phyloP scores from a whole-genome alignment of 2,113 vertebrate species.

The Crotalus viridis region DNA sequence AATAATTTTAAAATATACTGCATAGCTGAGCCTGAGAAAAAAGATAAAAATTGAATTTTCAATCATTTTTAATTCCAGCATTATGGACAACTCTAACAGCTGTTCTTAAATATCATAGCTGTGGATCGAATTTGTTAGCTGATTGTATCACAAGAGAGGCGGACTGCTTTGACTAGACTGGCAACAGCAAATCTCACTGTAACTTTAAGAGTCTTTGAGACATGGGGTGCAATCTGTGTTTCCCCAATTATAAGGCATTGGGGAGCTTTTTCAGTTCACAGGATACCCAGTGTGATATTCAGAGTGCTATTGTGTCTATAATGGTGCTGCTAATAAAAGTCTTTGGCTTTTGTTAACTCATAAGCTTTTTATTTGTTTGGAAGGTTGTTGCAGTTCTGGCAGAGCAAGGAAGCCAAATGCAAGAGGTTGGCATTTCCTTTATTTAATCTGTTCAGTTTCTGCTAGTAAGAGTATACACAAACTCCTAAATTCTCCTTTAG shows the following conservation, averaged over 20 bases:
- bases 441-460: not conserved
- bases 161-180: slow-evolving; percentile 29
- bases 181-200: slow-evolving; percentile 19
- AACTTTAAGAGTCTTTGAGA: slow-evolving; percentile 15
- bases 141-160: slow-evolving; percentile 20
- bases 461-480: not conserved
- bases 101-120: slow-evolving; percentile 27
- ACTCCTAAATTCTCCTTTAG: not conserved
- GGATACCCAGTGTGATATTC: slow-evolving; percentile 21
- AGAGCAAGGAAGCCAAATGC: slow-evolving; percentile 2
- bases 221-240: slow-evolving; percentile 33
- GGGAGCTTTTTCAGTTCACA: slow-evolving; percentile 31
- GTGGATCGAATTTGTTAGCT: slow-evolving; percentile 30
- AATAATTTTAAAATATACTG: not conserved
- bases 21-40: not conserved
- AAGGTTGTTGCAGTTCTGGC: slow-evolving; percentile 15
- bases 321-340: slow-evolving; percentile 26
- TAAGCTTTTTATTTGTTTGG: slow-evolving; percentile 37
- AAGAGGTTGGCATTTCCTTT: slow-evolving; percentile 1
- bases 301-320: slow-evolving; percentile 28
- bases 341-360: slow-evolving; percentile 31
- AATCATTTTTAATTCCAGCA: not conserved
- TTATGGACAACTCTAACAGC: slow-evolving; percentile 14
- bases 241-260: slow-evolving; percentile 23
- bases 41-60: slow-evolving; percentile 4